Conservation (phyloP, 2,888 invertebrate genomes). For the Ectropis crepuscularia region DNA sequence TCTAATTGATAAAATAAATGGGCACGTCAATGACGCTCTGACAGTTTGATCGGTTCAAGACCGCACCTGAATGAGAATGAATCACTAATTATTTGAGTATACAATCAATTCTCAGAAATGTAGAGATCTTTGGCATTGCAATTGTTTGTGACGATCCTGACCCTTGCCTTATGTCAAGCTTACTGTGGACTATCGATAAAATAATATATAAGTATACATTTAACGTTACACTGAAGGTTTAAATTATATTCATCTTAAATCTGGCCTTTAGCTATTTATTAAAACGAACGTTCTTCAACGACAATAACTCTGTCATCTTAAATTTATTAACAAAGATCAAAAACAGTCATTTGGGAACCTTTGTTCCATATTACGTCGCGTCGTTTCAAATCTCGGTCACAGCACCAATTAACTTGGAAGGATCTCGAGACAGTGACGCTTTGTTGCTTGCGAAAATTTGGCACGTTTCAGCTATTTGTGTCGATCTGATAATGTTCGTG, state of each 20-base stretch:
- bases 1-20: slow-evolving; percentile 35
- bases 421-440: slow-evolving; percentile 62
- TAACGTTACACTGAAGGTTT: not conserved
- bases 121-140: slow-evolving; percentile 36
- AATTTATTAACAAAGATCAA: slow-evolving; percentile 24
- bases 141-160: slow-evolving; percentile 37
- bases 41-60: slow-evolving; percentile 39
- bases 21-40: slow-evolving; percentile 27
- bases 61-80: slow-evolving; percentile 34
- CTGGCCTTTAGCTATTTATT: slow-evolving; percentile 19
- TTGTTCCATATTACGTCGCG: slow-evolving; percentile 49
- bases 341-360: slow-evolving; percentile 41
- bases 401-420: slow-evolving; percentile 66
- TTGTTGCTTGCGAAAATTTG: slow-evolving; percentile 70
- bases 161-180: slow-evolving; percentile 20
- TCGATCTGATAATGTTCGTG: slow-evolving; percentile 59
- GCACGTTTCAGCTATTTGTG: slow-evolving; percentile 69
- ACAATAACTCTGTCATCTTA: slow-evolving; percentile 22
- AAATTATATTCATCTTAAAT: slow-evolving; percentile 3
- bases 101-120: slow-evolving; percentile 36
- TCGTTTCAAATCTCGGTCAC: slow-evolving; percentile 56
- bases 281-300: slow-evolving; percentile 15
- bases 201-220: slow-evolving; percentile 15
- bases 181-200: not conserved
- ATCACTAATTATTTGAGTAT: slow-evolving; percentile 35